phyloP scores from a whole-genome alignment of 2,888 invertebrate genomes.

The Chaetogeoica ovagalla region DNA sequence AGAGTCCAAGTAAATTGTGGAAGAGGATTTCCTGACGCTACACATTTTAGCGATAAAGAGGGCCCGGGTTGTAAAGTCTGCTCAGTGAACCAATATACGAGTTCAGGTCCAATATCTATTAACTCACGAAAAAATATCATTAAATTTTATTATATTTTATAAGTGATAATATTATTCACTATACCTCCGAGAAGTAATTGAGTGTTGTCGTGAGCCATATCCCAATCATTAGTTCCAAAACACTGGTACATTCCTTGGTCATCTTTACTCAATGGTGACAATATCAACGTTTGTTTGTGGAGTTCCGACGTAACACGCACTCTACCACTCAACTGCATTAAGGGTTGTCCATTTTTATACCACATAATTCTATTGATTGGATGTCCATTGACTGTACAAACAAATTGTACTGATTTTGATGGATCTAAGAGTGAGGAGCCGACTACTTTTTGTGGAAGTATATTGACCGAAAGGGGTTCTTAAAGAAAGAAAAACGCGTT shows the following conservation, averaged over 20 bases:
- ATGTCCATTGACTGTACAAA: constrained; percentile 84
- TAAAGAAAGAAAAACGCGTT: neutral
- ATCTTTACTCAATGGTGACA: constrained; percentile 59
- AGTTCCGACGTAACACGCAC: constrained; percentile 31
- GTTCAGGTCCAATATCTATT: constrained; percentile 83
- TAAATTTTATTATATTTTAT: neutral
- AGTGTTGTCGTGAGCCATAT: constrained; percentile 60
- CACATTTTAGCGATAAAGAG: constrained; percentile 87
- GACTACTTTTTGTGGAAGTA: constrained; percentile 36
- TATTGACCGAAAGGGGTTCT: constrained; percentile 32
- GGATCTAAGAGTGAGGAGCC: constrained; percentile 36
- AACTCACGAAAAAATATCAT: constrained; percentile 46
- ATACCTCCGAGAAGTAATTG: constrained; percentile 61
- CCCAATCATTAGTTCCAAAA: constrained; percentile 61
- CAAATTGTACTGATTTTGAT: constrained; percentile 75
- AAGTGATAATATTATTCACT: neutral
- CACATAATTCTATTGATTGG: constrained; percentile 80
- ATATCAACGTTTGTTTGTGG: constrained; percentile 57
- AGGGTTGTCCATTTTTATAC: constrained; percentile 75
- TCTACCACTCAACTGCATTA: constrained; percentile 63
- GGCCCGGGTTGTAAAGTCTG: constrained; percentile 90
- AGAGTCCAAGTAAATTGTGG: constrained; percentile 90
- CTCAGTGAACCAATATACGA: constrained; percentile 89
- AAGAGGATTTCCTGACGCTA: constrained; percentile 91
- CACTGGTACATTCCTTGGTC: constrained; percentile 65